These are phyloP conservation scores for Casuarius casuarius DNA, from an alignment of 2,113 vertebrate species.

Conservation along the genomic window DNA sequence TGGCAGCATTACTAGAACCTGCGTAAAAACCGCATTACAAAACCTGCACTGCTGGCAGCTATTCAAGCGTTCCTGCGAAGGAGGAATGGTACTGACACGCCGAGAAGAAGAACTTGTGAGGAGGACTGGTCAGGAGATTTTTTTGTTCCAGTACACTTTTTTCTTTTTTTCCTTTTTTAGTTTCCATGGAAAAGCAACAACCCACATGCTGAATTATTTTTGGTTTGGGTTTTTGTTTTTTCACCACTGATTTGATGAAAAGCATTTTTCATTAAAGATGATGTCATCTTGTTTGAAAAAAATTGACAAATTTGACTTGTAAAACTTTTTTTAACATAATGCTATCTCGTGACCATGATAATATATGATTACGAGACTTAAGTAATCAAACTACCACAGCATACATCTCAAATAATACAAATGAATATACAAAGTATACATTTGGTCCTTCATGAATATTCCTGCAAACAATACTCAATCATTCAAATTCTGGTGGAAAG, in stretches of 20 bases:
- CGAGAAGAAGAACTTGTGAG: background rate
- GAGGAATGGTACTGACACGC: accelerated
- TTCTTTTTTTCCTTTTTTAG: background rate
- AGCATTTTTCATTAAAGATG: slow-evolving; percentile 49
- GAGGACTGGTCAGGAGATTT: background rate
- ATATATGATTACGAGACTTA: slow-evolving; percentile 9
- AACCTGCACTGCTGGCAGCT: background rate
- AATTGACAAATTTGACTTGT: background rate
- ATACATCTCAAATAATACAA: slow-evolving; percentile 2
- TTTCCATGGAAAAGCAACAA: slow-evolving; percentile 28
- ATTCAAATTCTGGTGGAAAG: background rate
- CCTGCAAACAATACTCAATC: background rate
- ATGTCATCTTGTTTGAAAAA: background rate
- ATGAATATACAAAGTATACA: background rate
- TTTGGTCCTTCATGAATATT: slow-evolving; percentile 11
- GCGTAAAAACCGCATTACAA: background rate
- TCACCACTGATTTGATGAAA: slow-evolving; percentile 50
- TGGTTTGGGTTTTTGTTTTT: background rate
- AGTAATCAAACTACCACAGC: background rate
- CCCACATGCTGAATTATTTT: slow-evolving; percentile 38
- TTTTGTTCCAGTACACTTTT: background rate
- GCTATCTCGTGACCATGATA: background rate
- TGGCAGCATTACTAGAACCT: background rate
- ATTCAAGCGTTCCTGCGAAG: background rate
- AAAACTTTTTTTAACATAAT: background rate